phyloP scores from a whole-genome alignment of 2,113 vertebrate genomes.

The Corapipo altera region DNA sequence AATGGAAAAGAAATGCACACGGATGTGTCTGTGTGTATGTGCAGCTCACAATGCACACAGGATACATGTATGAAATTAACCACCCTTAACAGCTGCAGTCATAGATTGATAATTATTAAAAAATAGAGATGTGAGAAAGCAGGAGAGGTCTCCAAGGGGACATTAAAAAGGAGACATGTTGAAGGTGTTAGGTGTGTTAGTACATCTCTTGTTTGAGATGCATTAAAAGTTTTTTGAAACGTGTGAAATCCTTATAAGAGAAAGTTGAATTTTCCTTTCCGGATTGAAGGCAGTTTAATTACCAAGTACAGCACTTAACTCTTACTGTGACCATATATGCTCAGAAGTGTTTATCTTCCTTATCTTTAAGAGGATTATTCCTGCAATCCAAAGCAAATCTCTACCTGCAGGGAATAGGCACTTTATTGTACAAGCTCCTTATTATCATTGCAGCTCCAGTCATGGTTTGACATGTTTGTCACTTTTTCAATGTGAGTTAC shows the following conservation, averaged over 20 bases:
- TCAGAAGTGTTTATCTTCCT: neutral
- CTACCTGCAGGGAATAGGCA: neutral
- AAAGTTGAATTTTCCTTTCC: neutral
- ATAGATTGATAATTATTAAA: neutral
- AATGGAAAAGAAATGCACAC: neutral
- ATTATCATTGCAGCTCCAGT: neutral
- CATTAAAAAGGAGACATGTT: neutral
- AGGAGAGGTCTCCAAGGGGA: neutral
- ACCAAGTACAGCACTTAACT: neutral
- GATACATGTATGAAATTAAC: neutral
- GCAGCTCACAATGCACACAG: neutral
- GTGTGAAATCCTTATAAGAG: neutral
- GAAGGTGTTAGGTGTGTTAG: neutral
- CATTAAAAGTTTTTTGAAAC: neutral
- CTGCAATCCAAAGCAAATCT: constrained; percentile 5
- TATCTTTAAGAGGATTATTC: neutral
- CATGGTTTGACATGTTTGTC: neutral
- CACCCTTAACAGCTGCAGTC: neutral
- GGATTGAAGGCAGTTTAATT: neutral
- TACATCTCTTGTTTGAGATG: neutral
- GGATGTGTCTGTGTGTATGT: rapidly evolving
- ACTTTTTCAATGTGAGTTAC: neutral
- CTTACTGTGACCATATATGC: neutral
- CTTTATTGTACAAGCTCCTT: neutral
- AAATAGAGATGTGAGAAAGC: neutral